Conservation (phyloP, 2,888 invertebrate genomes). For the Cantharis nigra region DNA sequence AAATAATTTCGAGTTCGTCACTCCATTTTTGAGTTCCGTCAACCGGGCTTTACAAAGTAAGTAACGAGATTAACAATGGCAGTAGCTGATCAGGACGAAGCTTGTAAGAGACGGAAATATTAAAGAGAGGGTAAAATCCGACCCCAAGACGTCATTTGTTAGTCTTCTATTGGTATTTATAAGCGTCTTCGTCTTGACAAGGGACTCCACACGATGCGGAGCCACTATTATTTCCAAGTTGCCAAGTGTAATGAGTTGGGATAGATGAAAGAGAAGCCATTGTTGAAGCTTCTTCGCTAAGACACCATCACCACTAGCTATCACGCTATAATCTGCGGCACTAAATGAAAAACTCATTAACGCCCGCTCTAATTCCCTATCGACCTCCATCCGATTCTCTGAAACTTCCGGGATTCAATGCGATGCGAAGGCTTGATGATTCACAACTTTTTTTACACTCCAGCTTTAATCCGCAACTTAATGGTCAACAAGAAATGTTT, state of each 20-base stretch:
- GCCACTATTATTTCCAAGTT: constrained; percentile 26
- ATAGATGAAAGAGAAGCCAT: constrained; percentile 38
- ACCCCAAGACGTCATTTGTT: constrained; percentile 20
- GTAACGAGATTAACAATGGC: constrained; percentile 19
- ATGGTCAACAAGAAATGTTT: background rate
- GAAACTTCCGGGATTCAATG: constrained; percentile 27
- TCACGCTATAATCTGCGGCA: constrained; percentile 47
- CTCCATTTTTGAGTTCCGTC: background rate
- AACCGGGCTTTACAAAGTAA: constrained; percentile 16
- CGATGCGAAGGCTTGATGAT: constrained; percentile 28
- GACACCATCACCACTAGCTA: constrained; percentile 41
- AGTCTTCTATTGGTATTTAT: constrained; percentile 21
- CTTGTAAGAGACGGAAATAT: constrained; percentile 8
- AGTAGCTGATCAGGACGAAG: constrained; percentile 10
- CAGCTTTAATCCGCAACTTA: background rate
- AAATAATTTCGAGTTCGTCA: background rate
- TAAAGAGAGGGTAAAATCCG: constrained; percentile 20
- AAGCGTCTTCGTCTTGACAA: constrained; percentile 24
- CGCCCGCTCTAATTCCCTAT: constrained; percentile 44
- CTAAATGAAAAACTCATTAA: constrained; percentile 53
- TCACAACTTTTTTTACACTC: constrained; percentile 21
- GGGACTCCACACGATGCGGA: constrained; percentile 20
- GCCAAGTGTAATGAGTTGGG: constrained; percentile 29
- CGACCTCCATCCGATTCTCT: constrained; percentile 25
- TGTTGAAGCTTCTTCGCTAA: constrained; percentile 39